Percentiles rank a stretch among this genome's conserved stretches.
Evolutionary conservation across 2,113 vertebrate genomes (phyloP).

Genomic region (Okapia johnstoni): DNA sequence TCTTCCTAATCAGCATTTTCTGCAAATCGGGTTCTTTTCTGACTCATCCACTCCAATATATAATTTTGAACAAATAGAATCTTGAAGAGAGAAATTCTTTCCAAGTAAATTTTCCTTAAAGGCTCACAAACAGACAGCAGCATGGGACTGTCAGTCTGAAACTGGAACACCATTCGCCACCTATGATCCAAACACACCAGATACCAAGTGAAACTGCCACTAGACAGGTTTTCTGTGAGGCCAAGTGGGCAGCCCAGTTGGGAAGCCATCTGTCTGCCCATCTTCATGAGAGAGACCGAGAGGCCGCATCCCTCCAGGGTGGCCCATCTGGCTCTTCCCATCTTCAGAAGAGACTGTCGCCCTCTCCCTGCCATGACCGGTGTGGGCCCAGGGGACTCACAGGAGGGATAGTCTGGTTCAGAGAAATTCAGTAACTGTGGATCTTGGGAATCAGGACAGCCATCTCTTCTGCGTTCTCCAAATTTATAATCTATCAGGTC

Average conservation of each 20-base stretch:
- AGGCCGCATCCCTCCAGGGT: neutral
- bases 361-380: neutral
- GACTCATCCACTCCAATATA: neutral
- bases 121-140: neutral
- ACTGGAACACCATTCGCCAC: accelerated
- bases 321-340: neutral
- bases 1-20: neutral
- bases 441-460: constrained; percentile 66
- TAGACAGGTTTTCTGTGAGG: neutral
- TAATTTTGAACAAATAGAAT: neutral
- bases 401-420: constrained; percentile 79
- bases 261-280: constrained; percentile 26
- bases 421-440: constrained; percentile 76
- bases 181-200: neutral
- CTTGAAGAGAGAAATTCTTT: neutral
- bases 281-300: neutral
- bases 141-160: neutral
- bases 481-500: constrained; percentile 71
- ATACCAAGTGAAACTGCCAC: neutral
- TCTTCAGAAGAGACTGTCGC: neutral
- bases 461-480: constrained; percentile 73
- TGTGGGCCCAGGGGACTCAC: constrained; percentile 77
- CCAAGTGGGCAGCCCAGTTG: neutral
- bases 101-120: neutral
- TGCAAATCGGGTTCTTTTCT: neutral